Evolutionary conservation across 2,113 vertebrate genomes (phyloP), one percentile per base, ranked within the genome.

Genomic region (Triplophysa siluroides): DNA sequence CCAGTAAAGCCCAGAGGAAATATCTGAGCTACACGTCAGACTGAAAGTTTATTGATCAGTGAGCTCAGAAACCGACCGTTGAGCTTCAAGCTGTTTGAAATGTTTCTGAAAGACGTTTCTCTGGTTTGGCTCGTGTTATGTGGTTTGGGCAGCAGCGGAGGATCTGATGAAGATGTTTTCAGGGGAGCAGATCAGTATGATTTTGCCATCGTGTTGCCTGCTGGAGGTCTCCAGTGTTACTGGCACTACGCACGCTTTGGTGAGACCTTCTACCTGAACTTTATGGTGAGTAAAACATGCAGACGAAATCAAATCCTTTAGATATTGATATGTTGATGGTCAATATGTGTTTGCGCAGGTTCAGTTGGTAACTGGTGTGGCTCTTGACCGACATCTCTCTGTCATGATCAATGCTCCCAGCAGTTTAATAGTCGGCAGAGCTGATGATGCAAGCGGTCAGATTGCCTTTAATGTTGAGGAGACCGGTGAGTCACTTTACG

Each of bases 201-300:
- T 85, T 98, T 99, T 0, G 91, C 96, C 0, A 5, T 98, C 0
- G 72, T 97, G 24, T 21, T 99, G 24, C 83, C 81, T 0, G 94
- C 93, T 0, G 84, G 91, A 0, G 82, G 78, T 0, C 19, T 84
- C 0, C 94, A 98, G 78, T 99, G 96, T 41, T 95, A 96, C 92
- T 98, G 96, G 96, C 97, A 99, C 84, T 96, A 96, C 3, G 94
- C 95, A 0, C 92, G 95, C 56, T 87, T 87, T 1, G 91, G 86
- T 0, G 95, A 96, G 26, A 91, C 33, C 11, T 97, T 99, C 91
- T 99, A 94, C 88, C 94, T 98, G 83, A 94, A 84, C 87, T 98
- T 95, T 0, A 94, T 96, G 96, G 97, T 95, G 64, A 91, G 94
- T 58, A 21, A 38, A 14, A 45, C 16, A 24, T 11, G 6, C 33